A percentile compares a stretch with the other conserved stretches of the same genome.
Conservation (phyloP, 2,888 invertebrate species). For the Venusia cambrica region DNA sequence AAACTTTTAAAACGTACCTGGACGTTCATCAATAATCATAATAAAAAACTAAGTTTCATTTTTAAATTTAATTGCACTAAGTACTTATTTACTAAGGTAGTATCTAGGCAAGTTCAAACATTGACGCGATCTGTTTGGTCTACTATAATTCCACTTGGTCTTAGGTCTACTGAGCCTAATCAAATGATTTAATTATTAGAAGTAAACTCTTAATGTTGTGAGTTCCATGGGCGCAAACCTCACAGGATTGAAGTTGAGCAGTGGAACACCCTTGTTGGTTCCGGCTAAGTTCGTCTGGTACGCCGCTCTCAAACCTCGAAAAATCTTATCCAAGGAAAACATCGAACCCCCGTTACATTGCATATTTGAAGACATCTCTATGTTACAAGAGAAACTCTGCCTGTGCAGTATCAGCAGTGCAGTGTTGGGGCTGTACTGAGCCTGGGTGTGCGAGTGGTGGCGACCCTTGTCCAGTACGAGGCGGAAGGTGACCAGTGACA, state of each 20-base stretch:
- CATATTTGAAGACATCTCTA: slow-evolving; percentile 34
- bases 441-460: too few species aligned
- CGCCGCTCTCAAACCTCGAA: slow-evolving; percentile 48
- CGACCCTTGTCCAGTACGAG: slow-evolving; percentile 36
- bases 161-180: too few species aligned
- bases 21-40: too few species aligned
- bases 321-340: slow-evolving; percentile 50
- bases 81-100: too few species aligned
- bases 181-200: too few species aligned
- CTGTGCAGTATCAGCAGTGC: slow-evolving; percentile 58
- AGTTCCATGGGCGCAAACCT: slow-evolving; percentile 64
- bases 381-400: slow-evolving; percentile 53
- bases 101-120: too few species aligned
- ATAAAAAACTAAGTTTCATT: too few species aligned
- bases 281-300: slow-evolving; percentile 64
- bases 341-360: slow-evolving; percentile 48
- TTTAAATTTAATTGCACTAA: too few species aligned
- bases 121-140: too few species aligned
- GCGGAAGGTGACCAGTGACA: slow-evolving; percentile 58
- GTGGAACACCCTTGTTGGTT: slow-evolving; percentile 49
- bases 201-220: slow-evolving; percentile 50
- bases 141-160: too few species aligned
- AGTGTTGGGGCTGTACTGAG: slow-evolving; percentile 38
- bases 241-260: slow-evolving; percentile 39
- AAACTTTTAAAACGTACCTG: too few species aligned